These are phyloP conservation scores for Zygothrica quintamaculata DNA, from an alignment of 2,888 invertebrate species.

Conservation along the genomic window DNA sequence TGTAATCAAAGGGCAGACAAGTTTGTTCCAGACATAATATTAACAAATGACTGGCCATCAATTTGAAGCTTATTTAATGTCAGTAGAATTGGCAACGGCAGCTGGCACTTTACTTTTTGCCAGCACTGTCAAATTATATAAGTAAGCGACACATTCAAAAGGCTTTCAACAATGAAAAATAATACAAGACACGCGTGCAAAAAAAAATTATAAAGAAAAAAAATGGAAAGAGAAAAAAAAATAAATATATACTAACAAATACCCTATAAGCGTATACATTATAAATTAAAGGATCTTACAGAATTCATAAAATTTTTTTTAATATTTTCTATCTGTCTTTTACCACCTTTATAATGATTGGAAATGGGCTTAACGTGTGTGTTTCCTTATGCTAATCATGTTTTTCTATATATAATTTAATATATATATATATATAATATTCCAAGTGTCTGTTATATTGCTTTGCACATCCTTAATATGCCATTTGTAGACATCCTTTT, in stretches of 20 bases:
- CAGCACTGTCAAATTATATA: conserved; percentile 71
- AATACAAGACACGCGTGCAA: conserved; percentile 42
- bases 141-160: conserved; percentile 53
- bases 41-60: conserved; percentile 77
- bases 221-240: neutral
- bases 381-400: neutral
- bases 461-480: neutral
- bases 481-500: neutral
- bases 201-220: conserved; percentile 1
- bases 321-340: too few species aligned
- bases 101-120: conserved; percentile 56
- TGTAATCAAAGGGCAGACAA: conserved; percentile 69
- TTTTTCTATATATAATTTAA: neutral
- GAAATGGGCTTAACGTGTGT: too few species aligned
- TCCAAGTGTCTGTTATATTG: too few species aligned
- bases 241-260: neutral
- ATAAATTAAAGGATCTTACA: too few species aligned
- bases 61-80: conserved; percentile 78
- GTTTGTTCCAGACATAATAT: conserved; percentile 57
- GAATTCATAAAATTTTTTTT: too few species aligned
- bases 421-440: neutral
- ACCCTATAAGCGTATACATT: conserved; percentile 9
- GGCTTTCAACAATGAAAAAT: conserved; percentile 55
- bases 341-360: too few species aligned
- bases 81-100: conserved; percentile 58